Conservation (phyloP, 2,888 invertebrate genomes). For the Tipula lateralis region DNA sequence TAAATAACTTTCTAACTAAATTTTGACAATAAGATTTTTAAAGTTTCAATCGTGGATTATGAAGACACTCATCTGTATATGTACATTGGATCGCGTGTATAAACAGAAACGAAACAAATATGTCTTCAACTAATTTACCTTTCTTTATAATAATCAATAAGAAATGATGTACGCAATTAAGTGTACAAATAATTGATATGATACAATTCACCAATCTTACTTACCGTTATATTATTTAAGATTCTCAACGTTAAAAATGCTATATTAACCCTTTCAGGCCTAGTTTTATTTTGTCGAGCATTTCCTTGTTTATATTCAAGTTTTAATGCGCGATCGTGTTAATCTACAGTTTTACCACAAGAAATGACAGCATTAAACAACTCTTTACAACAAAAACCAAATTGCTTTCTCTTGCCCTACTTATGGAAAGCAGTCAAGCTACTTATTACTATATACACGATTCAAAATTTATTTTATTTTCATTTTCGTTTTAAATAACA, state of each 20-base stretch:
- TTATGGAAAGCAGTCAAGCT: not conserved
- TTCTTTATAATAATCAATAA: not conserved
- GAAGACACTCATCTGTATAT: no score
- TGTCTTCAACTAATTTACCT: not conserved
- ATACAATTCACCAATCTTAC: no score
- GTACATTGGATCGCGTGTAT: no score
- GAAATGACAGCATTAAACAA: not conserved
- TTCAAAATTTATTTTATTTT: not conserved
- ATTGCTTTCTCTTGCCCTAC: conserved; percentile 19
- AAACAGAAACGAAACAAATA: not conserved
- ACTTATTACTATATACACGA: not conserved
- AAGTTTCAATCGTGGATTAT: not conserved
- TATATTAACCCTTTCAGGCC: not conserved
- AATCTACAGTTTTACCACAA: not conserved
- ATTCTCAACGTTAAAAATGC: not conserved
- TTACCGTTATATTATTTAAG: not conserved
- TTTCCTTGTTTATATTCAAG: not conserved
- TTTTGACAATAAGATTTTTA: not conserved
- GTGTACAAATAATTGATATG: not conserved
- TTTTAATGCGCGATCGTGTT: not conserved
- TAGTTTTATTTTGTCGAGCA: not conserved
- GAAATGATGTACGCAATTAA: not conserved
- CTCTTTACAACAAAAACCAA: not conserved
- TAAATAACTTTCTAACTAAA: not conserved
- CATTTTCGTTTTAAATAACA: not conserved